Percentiles rank a stretch among this genome's conserved stretches.
phyloP scores from a whole-genome alignment of 2,797 vertebrate species.

The Anguilla marmorata region DNA sequence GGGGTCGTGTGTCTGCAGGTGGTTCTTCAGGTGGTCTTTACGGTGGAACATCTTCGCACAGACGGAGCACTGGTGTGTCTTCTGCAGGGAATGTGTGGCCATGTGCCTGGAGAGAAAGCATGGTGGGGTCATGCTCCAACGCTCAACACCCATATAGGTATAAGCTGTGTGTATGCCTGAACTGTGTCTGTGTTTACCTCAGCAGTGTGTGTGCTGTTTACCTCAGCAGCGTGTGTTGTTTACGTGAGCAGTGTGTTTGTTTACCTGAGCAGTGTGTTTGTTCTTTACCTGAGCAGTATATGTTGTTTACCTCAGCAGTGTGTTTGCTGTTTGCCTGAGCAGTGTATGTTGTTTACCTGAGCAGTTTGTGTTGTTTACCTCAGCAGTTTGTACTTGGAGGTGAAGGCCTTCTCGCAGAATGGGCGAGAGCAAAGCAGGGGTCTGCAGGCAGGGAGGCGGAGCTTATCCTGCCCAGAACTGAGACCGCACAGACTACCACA shows the following conservation, averaged over 20 bases:
- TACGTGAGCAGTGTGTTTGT: not conserved
- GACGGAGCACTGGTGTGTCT: conserved; percentile 77
- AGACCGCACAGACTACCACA: conserved; percentile 81
- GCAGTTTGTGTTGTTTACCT: conserved; percentile 72
- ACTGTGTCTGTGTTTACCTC: not conserved
- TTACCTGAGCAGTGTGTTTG: not conserved
- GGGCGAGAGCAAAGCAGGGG: conserved; percentile 93
- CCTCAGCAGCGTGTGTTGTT: not conserved
- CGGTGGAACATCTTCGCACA: conserved; percentile 94
- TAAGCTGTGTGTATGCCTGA: too few species aligned
- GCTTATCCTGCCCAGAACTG: conserved; percentile 77
- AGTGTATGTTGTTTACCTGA: not conserved
- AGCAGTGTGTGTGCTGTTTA: not conserved
- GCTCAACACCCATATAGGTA: not conserved
- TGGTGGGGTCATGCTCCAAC: not conserved
- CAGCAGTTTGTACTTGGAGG: conserved; percentile 97
- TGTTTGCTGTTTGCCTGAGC: not conserved
- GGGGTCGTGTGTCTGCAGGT: conserved; percentile 81
- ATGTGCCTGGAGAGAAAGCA: conserved; percentile 72
- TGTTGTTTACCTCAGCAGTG: not conserved
- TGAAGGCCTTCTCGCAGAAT: conserved; percentile 94
- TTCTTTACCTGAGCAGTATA: not conserved
- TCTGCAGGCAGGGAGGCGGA: conserved; percentile 82
- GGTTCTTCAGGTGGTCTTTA: conserved; percentile 90
- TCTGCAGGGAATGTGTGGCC: conserved; percentile 81